Percentiles rank a stretch among this genome's conserved stretches.
These are phyloP conservation scores for Flexamia atlantica DNA, from an alignment of 2,888 invertebrate species.

Conservation along the genomic window DNA sequence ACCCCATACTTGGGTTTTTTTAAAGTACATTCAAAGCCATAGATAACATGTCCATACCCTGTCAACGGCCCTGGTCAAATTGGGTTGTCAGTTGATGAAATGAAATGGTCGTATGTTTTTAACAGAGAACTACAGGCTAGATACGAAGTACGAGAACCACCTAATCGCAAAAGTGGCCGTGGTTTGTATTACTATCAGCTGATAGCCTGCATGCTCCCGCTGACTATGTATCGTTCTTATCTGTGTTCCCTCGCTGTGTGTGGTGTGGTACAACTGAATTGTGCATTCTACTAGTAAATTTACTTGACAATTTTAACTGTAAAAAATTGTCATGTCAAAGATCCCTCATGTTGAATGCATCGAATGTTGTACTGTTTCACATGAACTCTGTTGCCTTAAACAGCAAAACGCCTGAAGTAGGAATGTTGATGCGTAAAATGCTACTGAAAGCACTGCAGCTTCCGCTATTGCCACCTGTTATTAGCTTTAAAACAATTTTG, in stretches of 20 bases:
- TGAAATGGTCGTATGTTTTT: slow-evolving; percentile 40
- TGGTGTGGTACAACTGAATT: not conserved
- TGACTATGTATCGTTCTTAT: slow-evolving; percentile 59
- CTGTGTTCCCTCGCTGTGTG: slow-evolving; percentile 25
- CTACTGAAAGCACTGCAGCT: slow-evolving; percentile 17
- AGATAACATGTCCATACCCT: too few relatives aligned
- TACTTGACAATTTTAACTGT: too few relatives aligned
- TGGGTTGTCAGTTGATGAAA: slow-evolving; percentile 25
- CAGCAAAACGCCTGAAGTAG: slow-evolving; percentile 20
- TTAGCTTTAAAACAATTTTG: not conserved
- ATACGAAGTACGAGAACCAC: slow-evolving; percentile 98
- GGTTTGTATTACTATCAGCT: slow-evolving; percentile 80
- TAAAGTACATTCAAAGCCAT: too few relatives aligned
- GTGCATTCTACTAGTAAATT: not conserved
- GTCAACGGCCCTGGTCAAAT: slow-evolving; percentile 11
- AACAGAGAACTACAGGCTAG: slow-evolving; percentile 97
- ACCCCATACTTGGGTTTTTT: too few relatives aligned
- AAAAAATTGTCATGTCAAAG: too few relatives aligned
- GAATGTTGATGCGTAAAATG: slow-evolving; percentile 11
- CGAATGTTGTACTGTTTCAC: slow-evolving; percentile 12
- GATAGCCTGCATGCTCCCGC: slow-evolving; percentile 64
- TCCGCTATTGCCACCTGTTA: not conserved
- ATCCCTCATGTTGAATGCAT: too few relatives aligned
- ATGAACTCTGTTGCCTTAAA: not conserved
- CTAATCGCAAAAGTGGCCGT: slow-evolving; percentile 98